phyloP scores from a whole-genome alignment of 1,140 invertebrate genomes.

The Bacillus rossius region DNA sequence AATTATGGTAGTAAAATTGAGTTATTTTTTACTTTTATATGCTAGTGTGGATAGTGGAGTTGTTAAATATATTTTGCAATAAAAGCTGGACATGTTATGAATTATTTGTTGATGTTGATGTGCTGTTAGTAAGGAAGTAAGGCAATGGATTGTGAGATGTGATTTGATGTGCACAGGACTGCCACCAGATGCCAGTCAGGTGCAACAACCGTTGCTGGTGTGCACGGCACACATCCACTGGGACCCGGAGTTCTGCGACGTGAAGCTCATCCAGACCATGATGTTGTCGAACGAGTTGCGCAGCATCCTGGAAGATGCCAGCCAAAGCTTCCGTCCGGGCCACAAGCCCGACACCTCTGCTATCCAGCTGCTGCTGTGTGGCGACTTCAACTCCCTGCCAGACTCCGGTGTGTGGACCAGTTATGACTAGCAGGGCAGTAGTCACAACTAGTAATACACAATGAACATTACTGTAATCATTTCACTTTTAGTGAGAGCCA shows the following conservation, averaged over 20 bases:
- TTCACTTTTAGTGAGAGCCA: neutral
- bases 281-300: conserved; percentile 94
- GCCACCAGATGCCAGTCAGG: conserved; percentile 64
- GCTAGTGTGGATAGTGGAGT: no score
- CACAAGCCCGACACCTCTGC: conserved; percentile 66
- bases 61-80: no score
- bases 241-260: conserved; percentile 99
- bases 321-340: conserved; percentile 49
- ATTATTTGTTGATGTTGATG: no score
- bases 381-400: conserved; percentile 98
- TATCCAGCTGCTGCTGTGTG: conserved; percentile 93
- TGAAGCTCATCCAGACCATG: conserved; percentile 99
- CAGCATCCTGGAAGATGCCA: conserved; percentile 74
- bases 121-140: no score
- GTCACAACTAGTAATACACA: neutral
- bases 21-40: no score
- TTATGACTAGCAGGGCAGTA: no score
- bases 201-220: conserved; percentile 84
- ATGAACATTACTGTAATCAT: neutral
- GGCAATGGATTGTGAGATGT: no score
- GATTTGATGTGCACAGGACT: conserved; percentile 43
- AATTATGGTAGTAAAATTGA: no score
- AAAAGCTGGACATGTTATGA: no score
- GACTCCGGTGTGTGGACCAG: no score
- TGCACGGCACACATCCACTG: conserved; percentile 99